Evolutionary conservation across 2,797 vertebrate species (phyloP), one percentile per base, ranked within the genome.

Genomic region (Gouania willdenowi): DNA sequence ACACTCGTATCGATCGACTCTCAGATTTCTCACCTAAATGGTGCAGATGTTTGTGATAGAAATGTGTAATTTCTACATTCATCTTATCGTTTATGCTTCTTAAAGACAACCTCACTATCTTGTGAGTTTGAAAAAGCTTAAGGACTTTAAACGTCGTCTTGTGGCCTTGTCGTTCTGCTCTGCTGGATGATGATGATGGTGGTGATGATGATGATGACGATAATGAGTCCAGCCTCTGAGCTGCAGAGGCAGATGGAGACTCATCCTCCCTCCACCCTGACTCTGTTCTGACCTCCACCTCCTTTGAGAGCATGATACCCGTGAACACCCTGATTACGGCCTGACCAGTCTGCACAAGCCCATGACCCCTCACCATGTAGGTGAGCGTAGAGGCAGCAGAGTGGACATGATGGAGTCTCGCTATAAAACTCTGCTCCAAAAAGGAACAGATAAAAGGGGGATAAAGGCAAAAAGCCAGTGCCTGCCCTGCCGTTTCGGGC

Each of bases 331-430:
- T 71, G 83, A 82, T 81, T 81, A 72, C 56, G 67, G 54, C 63
- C 63, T 13, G 62, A 32, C 66, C 38, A 35, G 57, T 39, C 65
- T 32, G 65, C 63, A 50, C 20, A 24, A 57, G 41, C 46, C 52
- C 24, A 5, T 18, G 19, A 71, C 71, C 73, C 67, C 77, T 74
- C 42, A 10, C 77, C 74, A 75, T 46, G 79, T 66, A 43, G 65
- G 65, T 66, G 75, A 81, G 65, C 63, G 71, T 67, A 25, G 50
- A 70, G 61, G 70, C 56, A 51, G 63, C 42, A 53, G 77, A 74
- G 67, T 62, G 77, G 64, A 75, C 71, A 66, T 86, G 85, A 89
- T 81, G 82, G 82, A 81, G 80, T 82, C 77, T 62, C 56, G 26
- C 48, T 40, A 46, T 50, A 66, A n/a, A 66, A 60, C 38, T 43